Conservation (phyloP, 2,888 invertebrate genomes). For the Hypercompe scribonia region DNA sequence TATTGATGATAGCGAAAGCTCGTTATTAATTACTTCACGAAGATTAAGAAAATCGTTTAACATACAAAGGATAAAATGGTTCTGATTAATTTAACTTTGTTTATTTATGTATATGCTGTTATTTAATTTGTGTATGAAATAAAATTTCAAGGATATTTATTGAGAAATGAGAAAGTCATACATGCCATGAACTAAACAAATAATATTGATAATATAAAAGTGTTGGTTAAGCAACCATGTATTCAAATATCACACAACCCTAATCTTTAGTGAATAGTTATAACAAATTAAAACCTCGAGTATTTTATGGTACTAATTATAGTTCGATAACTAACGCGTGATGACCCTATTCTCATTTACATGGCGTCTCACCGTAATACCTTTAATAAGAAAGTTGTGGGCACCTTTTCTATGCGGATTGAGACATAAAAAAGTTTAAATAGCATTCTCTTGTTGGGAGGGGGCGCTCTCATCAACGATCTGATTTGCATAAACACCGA, state of each 20-base stretch:
- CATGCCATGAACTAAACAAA: not conserved
- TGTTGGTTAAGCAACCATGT: no score
- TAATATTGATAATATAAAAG: no score
- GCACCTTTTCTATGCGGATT: conserved; percentile 59
- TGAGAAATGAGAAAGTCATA: not conserved
- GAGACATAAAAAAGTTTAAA: conserved; percentile 64
- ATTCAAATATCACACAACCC: not conserved
- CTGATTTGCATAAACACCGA: conserved; percentile 46
- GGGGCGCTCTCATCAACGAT: conserved; percentile 39
- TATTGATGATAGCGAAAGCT: not conserved
- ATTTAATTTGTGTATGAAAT: not conserved
- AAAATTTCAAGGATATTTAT: no score
- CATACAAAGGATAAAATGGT: not conserved
- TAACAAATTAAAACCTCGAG: not conserved
- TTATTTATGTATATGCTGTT: not conserved
- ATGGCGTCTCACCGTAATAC: conserved; percentile 65
- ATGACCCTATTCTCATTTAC: conserved; percentile 49
- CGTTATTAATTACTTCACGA: not conserved
- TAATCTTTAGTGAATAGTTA: not conserved
- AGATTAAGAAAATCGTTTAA: not conserved
- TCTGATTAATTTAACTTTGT: not conserved
- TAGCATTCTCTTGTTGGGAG: conserved; percentile 60
- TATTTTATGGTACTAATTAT: not conserved
- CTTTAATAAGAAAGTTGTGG: conserved; percentile 76
- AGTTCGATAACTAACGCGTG: conserved; percentile 16